Base-by-base conservation (phyloP, 2,888 invertebrate genomes). In the Hyppa rectilinea region DNA sequence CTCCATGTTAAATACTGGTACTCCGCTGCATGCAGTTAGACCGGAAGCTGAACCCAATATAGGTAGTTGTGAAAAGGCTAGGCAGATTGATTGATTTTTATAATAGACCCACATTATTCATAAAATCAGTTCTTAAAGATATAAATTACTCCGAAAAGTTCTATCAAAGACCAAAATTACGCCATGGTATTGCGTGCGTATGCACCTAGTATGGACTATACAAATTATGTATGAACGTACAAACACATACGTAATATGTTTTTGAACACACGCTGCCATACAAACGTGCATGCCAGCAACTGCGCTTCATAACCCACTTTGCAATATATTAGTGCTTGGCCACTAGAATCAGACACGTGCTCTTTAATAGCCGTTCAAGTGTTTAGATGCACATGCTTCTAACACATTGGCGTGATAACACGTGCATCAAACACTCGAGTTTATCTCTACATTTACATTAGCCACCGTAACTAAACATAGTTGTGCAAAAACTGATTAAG, bases 381-480 rank as follows among this genome's bases (percentile, higher is more conserved):
- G 82, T 71, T 71, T 52, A 62, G 43, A 59, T 77, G 78, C 78
- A 78, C 67, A 68, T 78, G 64, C 82, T 55, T 10, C 60, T 58
- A 53, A 72, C 64, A 72, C 52, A 64, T 68, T 38, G 53, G 29
- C n/a, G 47, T 63, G 78, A 79, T 79, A 79, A 62, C 79, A 82
- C 59, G 66, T 65, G 68, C 80, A 78, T 77, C 47, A 64, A 61
- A 17, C 56, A 60, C 74, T 82, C 62, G 68, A 82, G n/a, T 10
- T 53, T 82, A 73, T 78, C 74, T 65, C 26, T 67, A 58, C 67
- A 78, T 79, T 82, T 61, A 67, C 62, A 43, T 67, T 78, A 63
- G 59, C 26, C 20, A 50, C 9, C 29, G 58, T 47, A 59, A 60
- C 43, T 38, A 55, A 60, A 75, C 55, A 26, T 55, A 60, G 31